Conservation (phyloP, 1,140 invertebrate species). For the Apis laboriosa region DNA sequence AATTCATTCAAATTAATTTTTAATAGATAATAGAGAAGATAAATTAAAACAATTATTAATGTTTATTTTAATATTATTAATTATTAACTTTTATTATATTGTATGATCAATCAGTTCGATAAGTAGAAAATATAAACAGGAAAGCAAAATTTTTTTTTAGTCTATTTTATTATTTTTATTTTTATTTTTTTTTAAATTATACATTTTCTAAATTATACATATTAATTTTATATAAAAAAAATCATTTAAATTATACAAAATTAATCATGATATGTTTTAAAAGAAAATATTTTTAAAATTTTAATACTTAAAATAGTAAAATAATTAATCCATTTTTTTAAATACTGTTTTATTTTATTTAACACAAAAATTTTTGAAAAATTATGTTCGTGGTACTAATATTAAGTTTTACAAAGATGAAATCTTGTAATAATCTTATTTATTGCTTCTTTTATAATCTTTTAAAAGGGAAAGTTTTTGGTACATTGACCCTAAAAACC, state of each 20-base stretch:
- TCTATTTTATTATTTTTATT: background rate
- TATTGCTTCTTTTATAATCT: background rate
- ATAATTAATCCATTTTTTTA: background rate
- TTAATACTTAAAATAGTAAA: background rate
- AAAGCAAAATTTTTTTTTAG: background rate
- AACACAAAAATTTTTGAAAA: background rate
- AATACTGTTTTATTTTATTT: background rate
- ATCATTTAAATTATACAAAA: background rate
- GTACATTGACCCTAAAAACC: background rate
- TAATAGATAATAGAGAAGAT: background rate
- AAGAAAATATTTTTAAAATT: background rate
- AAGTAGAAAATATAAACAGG: no score
- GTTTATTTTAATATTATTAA: background rate
- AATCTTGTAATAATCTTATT: background rate
- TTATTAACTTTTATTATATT: background rate
- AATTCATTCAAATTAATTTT: background rate
- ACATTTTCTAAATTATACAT: rapidly evolving
- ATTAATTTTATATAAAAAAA: no score
- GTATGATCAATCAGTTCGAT: background rate
- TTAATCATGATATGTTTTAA: background rate
- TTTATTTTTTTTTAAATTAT: background rate
- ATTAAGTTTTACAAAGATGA: background rate
- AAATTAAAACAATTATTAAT: background rate
- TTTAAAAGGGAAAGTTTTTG: background rate
- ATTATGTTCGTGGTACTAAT: background rate